These are phyloP conservation scores for Parnassius glacialis DNA, from an alignment of 2,888 invertebrate species.

Conservation along the genomic window DNA sequence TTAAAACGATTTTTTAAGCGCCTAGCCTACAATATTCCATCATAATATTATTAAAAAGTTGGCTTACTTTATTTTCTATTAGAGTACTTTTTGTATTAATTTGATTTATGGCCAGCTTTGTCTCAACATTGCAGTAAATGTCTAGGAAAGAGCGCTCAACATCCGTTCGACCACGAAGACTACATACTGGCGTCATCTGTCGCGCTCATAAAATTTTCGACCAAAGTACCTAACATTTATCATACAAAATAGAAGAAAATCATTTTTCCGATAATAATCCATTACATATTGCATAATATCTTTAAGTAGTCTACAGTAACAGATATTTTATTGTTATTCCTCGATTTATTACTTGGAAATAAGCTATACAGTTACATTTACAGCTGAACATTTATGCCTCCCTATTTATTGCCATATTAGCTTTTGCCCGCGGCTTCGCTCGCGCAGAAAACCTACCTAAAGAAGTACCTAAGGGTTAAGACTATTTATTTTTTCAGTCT, in stretches of 20 bases:
- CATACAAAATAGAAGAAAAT: not conserved
- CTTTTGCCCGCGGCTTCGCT: no score
- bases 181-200: constrained; percentile 4
- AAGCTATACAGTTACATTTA: no score
- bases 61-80: not conserved
- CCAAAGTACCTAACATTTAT: not conserved
- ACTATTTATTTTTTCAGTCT: no score
- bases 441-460: no score
- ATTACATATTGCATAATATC: not conserved
- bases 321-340: not conserved
- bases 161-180: not conserved
- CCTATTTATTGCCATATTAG: no score
- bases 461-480: no score
- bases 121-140: not conserved
- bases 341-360: no score
- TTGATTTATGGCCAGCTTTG: constrained; percentile 2
- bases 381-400: no score
- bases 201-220: constrained; percentile 3
- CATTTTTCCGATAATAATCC: not conserved
- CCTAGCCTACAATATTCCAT: not conserved
- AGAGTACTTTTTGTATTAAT: not conserved
- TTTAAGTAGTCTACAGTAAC: not conserved
- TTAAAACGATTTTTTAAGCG: no score
- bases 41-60: not conserved
- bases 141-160: not conserved